These are phyloP conservation scores for Sylvia borin DNA, from an alignment of 2,797 vertebrate species.

Conservation along the genomic window DNA sequence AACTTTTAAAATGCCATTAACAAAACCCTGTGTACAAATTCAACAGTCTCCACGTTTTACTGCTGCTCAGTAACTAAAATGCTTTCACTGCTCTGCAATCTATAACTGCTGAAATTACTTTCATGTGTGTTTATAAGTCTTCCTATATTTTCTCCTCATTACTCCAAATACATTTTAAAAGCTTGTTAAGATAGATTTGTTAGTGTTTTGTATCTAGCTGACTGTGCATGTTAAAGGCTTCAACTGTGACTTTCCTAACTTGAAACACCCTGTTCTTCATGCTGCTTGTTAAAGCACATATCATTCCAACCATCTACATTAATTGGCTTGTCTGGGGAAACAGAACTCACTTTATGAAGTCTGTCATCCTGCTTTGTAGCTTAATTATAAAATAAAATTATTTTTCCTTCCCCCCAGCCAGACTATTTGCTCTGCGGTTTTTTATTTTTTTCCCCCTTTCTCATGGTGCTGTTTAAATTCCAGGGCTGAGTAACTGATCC, in stretches of 20 bases:
- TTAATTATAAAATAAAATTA: conserved; percentile 59
- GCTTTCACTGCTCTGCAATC: conserved; percentile 23
- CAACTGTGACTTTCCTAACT: background rate
- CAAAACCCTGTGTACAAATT: conserved; percentile 16
- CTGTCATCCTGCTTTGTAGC: conserved; percentile 35
- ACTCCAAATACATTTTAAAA: conserved; percentile 38
- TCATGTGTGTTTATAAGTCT: conserved; percentile 57
- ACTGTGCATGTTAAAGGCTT: conserved; percentile 44
- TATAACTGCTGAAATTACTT: conserved; percentile 25
- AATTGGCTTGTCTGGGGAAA: conserved; percentile 59
- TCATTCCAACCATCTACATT: conserved; percentile 49
- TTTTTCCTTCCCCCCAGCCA: background rate
- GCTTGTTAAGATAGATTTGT: conserved; percentile 46
- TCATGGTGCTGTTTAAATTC: background rate
- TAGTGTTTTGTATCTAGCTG: conserved; percentile 40
- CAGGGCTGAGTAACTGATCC: background rate
- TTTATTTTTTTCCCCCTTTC: background rate
- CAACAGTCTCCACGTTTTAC: conserved; percentile 25
- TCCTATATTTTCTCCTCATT: conserved; percentile 26
- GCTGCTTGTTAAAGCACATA: conserved; percentile 54
- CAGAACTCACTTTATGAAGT: conserved; percentile 23
- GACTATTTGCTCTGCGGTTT: background rate
- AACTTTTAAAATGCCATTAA: conserved; percentile 39
- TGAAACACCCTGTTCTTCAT: conserved; percentile 28
- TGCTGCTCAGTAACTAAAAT: conserved; percentile 51